phyloP scores from a whole-genome alignment of 2,113 vertebrate species.

The Crotalus horridus region DNA sequence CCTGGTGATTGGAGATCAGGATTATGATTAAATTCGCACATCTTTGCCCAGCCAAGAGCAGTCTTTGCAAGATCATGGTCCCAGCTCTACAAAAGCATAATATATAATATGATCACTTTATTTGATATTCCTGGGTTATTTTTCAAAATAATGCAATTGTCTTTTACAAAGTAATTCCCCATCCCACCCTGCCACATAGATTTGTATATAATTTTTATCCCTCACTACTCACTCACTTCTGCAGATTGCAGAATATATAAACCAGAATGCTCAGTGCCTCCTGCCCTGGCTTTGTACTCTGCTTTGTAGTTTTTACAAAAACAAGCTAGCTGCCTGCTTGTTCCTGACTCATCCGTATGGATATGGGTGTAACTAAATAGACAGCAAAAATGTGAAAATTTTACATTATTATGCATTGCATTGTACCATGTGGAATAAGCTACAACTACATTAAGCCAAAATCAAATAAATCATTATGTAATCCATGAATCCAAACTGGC shows the following conservation, averaged over 20 bases:
- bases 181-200: background rate
- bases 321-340: background rate
- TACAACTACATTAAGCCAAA: background rate
- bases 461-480: background rate
- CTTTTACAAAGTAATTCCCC: background rate
- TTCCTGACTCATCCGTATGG: background rate
- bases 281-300: background rate
- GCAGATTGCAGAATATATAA: background rate
- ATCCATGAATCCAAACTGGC: background rate
- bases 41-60: constrained; percentile 50
- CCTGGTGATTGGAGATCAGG: constrained; percentile 10
- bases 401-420: background rate
- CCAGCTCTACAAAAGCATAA: constrained; percentile 57
- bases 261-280: background rate
- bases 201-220: background rate
- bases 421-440: background rate
- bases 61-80: constrained; percentile 63
- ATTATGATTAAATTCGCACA: constrained; percentile 53
- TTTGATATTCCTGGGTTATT: background rate
- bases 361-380: background rate
- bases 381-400: background rate
- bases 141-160: background rate
- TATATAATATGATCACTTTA: background rate
- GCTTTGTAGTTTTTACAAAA: background rate
- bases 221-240: background rate